Evolutionary conservation across 2,113 vertebrate genomes (phyloP).

Genomic region (Microtus oregoni): DNA sequence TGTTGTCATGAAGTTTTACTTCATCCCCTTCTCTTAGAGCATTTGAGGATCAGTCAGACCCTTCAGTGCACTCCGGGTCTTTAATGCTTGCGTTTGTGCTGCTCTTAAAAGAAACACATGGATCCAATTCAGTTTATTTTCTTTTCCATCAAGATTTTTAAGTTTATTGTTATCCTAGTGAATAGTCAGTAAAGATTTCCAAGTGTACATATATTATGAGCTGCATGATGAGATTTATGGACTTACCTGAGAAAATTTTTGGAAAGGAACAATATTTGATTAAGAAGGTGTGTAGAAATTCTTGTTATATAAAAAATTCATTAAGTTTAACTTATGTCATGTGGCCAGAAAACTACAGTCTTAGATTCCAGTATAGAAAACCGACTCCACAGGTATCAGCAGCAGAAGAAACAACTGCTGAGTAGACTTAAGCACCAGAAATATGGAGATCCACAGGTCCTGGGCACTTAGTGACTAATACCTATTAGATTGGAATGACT

Average conservation of each 20-base stretch:
- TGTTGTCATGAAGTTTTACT: conserved; percentile 65
- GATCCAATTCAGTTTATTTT: neutral
- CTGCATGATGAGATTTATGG: neutral
- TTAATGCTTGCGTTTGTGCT: neutral
- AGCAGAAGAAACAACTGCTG: neutral
- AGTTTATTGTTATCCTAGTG: neutral
- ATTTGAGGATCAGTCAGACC: neutral
- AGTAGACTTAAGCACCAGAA: neutral
- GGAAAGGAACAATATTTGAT: neutral
- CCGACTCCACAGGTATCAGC: neutral
- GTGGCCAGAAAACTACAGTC: neutral
- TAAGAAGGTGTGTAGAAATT: neutral
- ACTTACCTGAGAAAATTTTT: neutral
- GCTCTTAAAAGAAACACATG: neutral
- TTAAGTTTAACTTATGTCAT: neutral
- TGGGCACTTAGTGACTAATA: neutral
- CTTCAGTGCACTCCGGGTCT: neutral
- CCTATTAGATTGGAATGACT: neutral
- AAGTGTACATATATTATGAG: too few species aligned
- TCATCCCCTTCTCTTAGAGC: conserved; percentile 52
- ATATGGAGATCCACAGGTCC: neutral
- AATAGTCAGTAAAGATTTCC: neutral
- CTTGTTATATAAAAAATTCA: neutral
- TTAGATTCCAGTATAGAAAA: neutral
- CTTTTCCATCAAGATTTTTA: neutral